phyloP scores from a whole-genome alignment of 2,888 invertebrate species.

The Colletes collaris region DNA sequence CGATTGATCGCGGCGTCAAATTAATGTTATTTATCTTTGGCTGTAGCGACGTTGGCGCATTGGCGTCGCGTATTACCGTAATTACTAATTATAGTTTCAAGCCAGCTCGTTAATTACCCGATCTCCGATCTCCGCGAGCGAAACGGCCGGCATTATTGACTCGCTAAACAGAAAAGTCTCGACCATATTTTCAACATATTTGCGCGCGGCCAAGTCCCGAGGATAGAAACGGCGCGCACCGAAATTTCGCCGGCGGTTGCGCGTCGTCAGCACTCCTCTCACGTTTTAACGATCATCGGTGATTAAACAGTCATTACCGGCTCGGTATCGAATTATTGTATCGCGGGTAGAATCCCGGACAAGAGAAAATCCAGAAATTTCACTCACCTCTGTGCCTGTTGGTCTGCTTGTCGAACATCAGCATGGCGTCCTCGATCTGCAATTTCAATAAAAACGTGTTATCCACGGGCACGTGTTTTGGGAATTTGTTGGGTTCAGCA shows the following conservation, averaged over 20 bases:
- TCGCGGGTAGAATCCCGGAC: constrained; percentile 8
- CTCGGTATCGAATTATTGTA: constrained; percentile 41
- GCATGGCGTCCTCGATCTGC: constrained; percentile 99
- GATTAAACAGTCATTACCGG: constrained; percentile 55
- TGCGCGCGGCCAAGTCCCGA: constrained; percentile 24
- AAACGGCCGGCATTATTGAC: constrained; percentile 68
- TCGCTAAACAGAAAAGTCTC: constrained; percentile 69
- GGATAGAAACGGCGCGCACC: background rate
- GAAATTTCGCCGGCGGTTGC: constrained; percentile 52
- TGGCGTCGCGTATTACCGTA: constrained; percentile 62
- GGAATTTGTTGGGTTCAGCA: background rate
- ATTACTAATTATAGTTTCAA: constrained; percentile 71
- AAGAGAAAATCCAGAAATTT: constrained; percentile 35
- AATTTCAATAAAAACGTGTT: constrained; percentile 82
- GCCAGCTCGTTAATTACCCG: constrained; percentile 67
- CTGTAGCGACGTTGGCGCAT: constrained; percentile 43
- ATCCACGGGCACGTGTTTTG: background rate
- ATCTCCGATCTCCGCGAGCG: constrained; percentile 50
- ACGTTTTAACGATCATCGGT: constrained; percentile 49
- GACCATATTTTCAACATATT: constrained; percentile 68
- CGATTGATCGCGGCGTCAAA: constrained; percentile 58
- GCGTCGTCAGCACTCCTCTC: constrained; percentile 50
- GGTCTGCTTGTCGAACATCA: constrained; percentile 99
- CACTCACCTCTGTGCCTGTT: constrained; percentile 98
- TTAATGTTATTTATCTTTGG: constrained; percentile 68